Conservation (phyloP, 2,113 vertebrate genomes). For the Antigone vipio region DNA sequence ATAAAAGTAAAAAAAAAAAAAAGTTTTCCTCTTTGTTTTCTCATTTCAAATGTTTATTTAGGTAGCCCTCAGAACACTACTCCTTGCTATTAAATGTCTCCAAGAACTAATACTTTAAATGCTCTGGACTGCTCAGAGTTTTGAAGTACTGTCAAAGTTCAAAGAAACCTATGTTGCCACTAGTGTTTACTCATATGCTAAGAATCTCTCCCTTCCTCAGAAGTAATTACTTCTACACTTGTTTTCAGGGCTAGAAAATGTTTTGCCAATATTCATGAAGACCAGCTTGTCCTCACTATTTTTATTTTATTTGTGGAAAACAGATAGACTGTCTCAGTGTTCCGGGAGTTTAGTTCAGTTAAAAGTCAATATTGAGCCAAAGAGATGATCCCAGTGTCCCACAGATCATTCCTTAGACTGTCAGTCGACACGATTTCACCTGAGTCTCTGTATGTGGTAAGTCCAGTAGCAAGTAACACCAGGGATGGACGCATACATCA, state of each 20-base stretch:
- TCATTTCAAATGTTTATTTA: neutral
- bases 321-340: neutral
- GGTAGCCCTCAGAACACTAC: neutral
- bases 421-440: neutral
- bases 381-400: neutral
- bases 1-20: neutral
- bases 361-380: neutral
- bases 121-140: neutral
- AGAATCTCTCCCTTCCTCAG: neutral
- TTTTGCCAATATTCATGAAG: constrained; percentile 2
- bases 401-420: neutral
- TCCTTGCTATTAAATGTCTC: neutral
- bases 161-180: neutral
- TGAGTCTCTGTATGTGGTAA: neutral
- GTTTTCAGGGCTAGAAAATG: neutral
- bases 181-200: neutral
- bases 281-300: neutral
- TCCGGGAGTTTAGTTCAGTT: neutral
- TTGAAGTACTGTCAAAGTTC: neutral
- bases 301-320: constrained; percentile 1
- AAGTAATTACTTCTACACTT: neutral
- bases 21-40: neutral
- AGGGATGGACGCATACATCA: neutral
- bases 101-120: neutral
- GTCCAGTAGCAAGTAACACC: neutral